These are phyloP conservation scores for Trisateles emortualis DNA, from an alignment of 2,888 invertebrate genomes.

Conservation along the genomic window DNA sequence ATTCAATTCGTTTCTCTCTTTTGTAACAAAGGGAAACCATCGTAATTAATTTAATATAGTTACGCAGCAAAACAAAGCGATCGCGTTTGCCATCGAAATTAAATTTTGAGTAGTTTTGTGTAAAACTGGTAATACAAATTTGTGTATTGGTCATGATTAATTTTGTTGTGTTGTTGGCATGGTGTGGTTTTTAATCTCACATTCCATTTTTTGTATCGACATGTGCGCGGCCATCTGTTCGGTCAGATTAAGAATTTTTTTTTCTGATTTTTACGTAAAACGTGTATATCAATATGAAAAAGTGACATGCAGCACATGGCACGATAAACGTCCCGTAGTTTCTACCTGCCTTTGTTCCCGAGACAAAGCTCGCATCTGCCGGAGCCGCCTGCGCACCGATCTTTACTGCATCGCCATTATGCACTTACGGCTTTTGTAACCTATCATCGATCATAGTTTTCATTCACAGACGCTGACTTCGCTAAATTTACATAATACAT, in stretches of 20 bases:
- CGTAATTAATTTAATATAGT: constrained; percentile 81
- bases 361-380: constrained; percentile 83
- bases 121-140: constrained; percentile 30
- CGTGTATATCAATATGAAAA: constrained; percentile 74
- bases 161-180: constrained; percentile 23
- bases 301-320: constrained; percentile 85
- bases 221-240: constrained; percentile 82
- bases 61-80: constrained; percentile 69
- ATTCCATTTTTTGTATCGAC: constrained; percentile 64
- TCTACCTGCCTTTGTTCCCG: constrained; percentile 83
- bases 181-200: constrained; percentile 38
- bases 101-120: constrained; percentile 52
- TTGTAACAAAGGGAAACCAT: constrained; percentile 85
- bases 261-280: constrained; percentile 77
- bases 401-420: constrained; percentile 53
- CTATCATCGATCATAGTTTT: constrained; percentile 57
- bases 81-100: constrained; percentile 63
- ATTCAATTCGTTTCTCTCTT: constrained; percentile 85
- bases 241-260: constrained; percentile 80
- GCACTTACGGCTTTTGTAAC: constrained; percentile 55
- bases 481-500: constrained; percentile 45
- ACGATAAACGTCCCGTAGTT: constrained; percentile 65
- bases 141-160: constrained; percentile 25
- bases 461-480: constrained; percentile 49
- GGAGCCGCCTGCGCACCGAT: constrained; percentile 72